Evolutionary conservation across 2,113 vertebrate species (phyloP), one percentile per base, ranked within the genome.

Genomic region (Petrocephalus microphthalmus): DNA sequence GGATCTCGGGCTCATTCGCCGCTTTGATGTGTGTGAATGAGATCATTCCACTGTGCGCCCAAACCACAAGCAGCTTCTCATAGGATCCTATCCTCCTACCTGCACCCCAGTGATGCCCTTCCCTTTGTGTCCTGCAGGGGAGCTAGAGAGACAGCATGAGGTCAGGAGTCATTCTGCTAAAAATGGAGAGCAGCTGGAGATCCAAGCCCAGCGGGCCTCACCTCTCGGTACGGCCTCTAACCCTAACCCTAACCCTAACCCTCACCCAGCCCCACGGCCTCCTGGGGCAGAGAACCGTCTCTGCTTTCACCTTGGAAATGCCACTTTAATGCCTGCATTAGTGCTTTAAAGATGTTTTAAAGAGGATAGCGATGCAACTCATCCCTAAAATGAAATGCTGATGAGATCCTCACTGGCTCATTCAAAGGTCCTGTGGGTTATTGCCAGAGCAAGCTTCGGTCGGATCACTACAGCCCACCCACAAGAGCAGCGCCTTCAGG

Each of bases 91-190:
- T 78, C 71, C 15, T 6, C 33, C 5, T 42, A 7, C 71, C 71
- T 78, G 33, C 33, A 78, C 71, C 71, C 8, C 49, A 86, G 87
- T 91, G 89, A 11, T n/a, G 88, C 51, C 87, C 49, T 78, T 33
- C 88, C 88, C 83, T 86, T 17, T 89, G 22, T 85, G 90, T 54
- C 87, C 86, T 89, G 20, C 88, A 99, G 98, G 98, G 98, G 98
- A 99, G 91, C 93, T 99, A 92, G 98, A 99, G 92, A 99, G 97
- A 92, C 98, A 99, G 92, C 98, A 98, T 91, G 97, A 97, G 25
- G 92, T 95, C 85, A 98, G 98, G 94, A 92, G 94, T 0, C 96
- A 96, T 88, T 95, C 97, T 0, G 94, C 96, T 91, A 98, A 97
- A 92, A 95, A 95, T 0, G 97, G 97, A 91, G 95, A 96, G 84